Evolutionary conservation across 2,797 vertebrate species (phyloP).

Genomic region (Anguilla megastoma): DNA sequence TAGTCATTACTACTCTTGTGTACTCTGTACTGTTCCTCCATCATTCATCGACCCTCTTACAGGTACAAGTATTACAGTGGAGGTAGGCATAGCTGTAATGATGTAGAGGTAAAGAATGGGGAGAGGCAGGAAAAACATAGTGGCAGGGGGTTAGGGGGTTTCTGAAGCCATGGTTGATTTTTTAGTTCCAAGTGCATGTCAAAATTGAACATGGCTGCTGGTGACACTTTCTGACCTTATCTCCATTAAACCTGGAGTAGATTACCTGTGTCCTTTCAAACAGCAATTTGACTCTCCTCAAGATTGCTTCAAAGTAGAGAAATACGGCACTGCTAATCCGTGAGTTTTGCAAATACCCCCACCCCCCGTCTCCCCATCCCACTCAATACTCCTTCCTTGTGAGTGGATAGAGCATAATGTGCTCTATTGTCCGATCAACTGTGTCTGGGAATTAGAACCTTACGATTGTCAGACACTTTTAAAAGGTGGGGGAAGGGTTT

Average conservation of each 20-base stretch:
- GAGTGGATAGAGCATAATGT: background rate
- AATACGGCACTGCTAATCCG: slow-evolving; percentile 1
- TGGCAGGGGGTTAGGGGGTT: background rate
- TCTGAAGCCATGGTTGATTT: background rate
- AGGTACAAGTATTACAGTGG: slow-evolving; percentile 28
- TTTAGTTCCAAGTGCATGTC: background rate
- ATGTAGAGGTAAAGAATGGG: slow-evolving; percentile 23
- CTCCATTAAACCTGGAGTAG: background rate
- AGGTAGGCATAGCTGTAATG: background rate
- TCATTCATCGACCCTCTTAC: background rate
- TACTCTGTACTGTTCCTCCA: slow-evolving; percentile 51
- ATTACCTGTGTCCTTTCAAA: slow-evolving; percentile 17
- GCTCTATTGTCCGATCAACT: slow-evolving; percentile 15
- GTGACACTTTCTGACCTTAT: slow-evolving; percentile 9
- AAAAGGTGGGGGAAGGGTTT: background rate
- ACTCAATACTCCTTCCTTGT: background rate
- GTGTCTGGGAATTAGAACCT: slow-evolving; percentile 12
- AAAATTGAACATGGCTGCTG: slow-evolving; percentile 4
- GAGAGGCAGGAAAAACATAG: slow-evolving; percentile 23
- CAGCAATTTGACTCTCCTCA: slow-evolving; percentile 1
- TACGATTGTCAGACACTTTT: slow-evolving; percentile 10
- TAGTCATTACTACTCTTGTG: slow-evolving; percentile 53
- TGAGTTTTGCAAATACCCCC: background rate
- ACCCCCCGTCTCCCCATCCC: background rate
- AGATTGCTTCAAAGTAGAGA: background rate